Conservation (phyloP, 2,113 vertebrate species). For the Rhombomys opimus region DNA sequence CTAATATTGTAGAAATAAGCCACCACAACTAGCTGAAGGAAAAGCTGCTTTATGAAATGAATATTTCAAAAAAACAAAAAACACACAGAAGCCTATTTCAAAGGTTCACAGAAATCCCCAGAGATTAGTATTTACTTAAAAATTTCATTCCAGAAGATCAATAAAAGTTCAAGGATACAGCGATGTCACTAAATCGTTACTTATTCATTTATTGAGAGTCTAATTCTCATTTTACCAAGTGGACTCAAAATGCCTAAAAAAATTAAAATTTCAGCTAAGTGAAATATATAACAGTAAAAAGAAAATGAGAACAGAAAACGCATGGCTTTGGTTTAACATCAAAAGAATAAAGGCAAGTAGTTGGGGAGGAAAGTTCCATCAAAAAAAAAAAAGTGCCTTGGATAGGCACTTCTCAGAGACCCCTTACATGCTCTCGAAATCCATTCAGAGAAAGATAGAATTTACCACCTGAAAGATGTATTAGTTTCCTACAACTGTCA, state of each 20-base stretch:
- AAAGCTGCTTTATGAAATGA: conserved; percentile 11
- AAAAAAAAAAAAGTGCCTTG: neutral
- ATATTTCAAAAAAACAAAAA: neutral
- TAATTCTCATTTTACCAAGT: conserved; percentile 58
- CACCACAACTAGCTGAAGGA: neutral
- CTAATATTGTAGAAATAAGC: no score
- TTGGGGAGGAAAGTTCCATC: neutral
- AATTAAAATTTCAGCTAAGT: conserved; percentile 58
- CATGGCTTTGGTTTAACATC: conserved; percentile 3
- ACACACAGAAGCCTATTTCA: neutral
- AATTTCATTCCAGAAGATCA: conserved; percentile 50
- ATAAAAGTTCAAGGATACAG: conserved; percentile 41
- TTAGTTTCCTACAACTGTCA: neutral
- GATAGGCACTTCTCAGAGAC: neutral
- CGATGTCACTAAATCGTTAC: conserved; percentile 68
- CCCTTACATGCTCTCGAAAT: neutral
- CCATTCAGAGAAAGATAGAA: neutral
- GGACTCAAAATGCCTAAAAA: conserved; percentile 58
- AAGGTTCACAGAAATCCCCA: conserved; percentile 21
- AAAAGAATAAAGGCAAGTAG: conserved; percentile 22
- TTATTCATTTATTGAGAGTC: conserved; percentile 71
- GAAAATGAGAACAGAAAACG: conserved; percentile 51
- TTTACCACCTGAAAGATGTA: neutral
- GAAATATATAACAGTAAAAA: conserved; percentile 26
- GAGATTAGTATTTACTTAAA: conserved; percentile 35